These are phyloP conservation scores for Portevinia maculata DNA, from an alignment of 2,888 invertebrate genomes.

Conservation along the genomic window DNA sequence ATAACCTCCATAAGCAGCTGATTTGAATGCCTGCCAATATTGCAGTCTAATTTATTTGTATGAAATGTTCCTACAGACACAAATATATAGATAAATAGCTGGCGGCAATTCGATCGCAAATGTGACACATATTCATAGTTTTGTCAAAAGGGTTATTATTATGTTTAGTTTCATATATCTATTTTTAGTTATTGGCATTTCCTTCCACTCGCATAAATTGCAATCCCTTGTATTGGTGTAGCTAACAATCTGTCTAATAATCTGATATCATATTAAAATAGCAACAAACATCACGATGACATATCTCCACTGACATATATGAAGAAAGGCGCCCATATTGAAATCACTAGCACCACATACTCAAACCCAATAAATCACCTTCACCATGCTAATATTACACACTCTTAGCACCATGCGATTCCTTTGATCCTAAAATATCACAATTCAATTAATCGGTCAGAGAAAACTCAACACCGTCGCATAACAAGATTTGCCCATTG, in stretches of 20 bases:
- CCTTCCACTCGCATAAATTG: background rate
- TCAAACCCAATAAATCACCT: constrained; percentile 44
- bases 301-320: background rate
- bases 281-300: constrained; percentile 5
- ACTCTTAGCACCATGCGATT: constrained; percentile 23
- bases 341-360: constrained; percentile 25
- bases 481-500: constrained; percentile 13
- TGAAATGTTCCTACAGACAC: too few species aligned
- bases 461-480: constrained; percentile 39
- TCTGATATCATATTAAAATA: constrained; percentile 18
- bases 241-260: background rate
- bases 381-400: constrained; percentile 9
- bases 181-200: constrained; percentile 1
- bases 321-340: constrained; percentile 2
- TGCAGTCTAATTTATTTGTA: constrained; percentile 11
- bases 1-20: too few species aligned
- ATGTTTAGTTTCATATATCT: constrained; percentile 19
- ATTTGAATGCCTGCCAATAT: too few species aligned
- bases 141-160: constrained; percentile 25
- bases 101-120: too few species aligned
- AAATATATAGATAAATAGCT: too few species aligned
- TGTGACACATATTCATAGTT: constrained; percentile 26
- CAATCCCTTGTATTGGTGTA: constrained; percentile 1
- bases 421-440: constrained; percentile 71
- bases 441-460: constrained; percentile 55